Conservation (phyloP, 2,888 invertebrate species). For the Hyposoter didymator region DNA sequence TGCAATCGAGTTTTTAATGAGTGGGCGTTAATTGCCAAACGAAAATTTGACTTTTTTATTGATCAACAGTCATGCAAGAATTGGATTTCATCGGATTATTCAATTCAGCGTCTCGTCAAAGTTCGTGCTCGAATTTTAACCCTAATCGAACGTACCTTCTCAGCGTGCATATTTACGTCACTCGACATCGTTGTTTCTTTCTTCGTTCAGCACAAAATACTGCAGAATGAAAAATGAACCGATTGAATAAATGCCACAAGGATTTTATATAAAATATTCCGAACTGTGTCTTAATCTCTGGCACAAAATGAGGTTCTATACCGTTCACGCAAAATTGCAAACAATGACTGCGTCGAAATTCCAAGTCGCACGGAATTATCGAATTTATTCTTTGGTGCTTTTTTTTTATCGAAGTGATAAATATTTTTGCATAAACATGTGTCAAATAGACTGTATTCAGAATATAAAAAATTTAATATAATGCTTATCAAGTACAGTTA, state of each 20-base stretch:
- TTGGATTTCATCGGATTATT: conserved; percentile 55
- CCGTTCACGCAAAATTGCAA: conserved; percentile 8
- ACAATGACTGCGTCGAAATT: conserved; percentile 20
- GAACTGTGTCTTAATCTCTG: background rate
- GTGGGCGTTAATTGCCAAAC: conserved; percentile 44
- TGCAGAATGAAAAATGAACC: background rate
- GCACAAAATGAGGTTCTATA: conserved; percentile 2
- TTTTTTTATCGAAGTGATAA: background rate
- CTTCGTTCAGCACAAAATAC: conserved; percentile 11
- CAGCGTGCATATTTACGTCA: conserved; percentile 80
- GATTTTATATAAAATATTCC: background rate
- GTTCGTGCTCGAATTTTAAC: conserved; percentile 59
- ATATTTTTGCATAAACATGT: background rate
- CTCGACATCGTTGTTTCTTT: conserved; percentile 76
- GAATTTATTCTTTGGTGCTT: conserved; percentile 8
- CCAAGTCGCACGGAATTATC: background rate
- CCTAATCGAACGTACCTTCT: conserved; percentile 75
- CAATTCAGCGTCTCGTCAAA: conserved; percentile 66
- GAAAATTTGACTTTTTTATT: conserved; percentile 17
- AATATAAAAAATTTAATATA: background rate
- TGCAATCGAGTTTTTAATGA: background rate
- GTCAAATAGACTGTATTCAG: background rate
- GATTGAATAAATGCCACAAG: conserved; percentile 2
- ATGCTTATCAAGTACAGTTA: conserved; percentile 20
- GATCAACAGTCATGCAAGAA: conserved; percentile 28